These are phyloP conservation scores for Chrysopa pallens DNA, from an alignment of 1,140 invertebrate genomes.

Conservation along the genomic window DNA sequence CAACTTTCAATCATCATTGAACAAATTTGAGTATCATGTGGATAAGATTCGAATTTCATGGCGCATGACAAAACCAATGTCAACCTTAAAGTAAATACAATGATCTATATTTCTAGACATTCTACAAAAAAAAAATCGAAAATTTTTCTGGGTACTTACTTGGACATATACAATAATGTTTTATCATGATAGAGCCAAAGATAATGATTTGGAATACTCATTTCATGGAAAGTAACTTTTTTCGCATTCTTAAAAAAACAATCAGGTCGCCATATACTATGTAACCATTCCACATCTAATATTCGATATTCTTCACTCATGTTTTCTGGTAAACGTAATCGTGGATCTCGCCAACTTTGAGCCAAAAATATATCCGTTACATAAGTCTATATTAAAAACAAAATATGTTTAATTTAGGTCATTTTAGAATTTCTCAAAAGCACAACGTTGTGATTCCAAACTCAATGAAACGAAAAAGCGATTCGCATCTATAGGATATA, in stretches of 20 bases:
- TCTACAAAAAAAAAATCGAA: too few relatives aligned
- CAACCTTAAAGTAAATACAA: slow-evolving; percentile 39
- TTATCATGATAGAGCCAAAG: slow-evolving; percentile 82
- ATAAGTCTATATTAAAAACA: slow-evolving; percentile 48
- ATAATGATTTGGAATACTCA: slow-evolving; percentile 89
- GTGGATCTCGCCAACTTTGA: slow-evolving; percentile 78
- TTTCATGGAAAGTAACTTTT: slow-evolving; percentile 82
- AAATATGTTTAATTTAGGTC: too few relatives aligned
- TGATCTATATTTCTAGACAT: not conserved
- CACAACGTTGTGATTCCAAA: too few relatives aligned
- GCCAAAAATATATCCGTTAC: slow-evolving; percentile 83
- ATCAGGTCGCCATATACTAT: slow-evolving; percentile 80
- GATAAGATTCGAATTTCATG: slow-evolving; percentile 86
- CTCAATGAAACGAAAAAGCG: too few relatives aligned
- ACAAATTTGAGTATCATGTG: slow-evolving; percentile 76
- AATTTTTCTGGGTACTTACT: slow-evolving; percentile 34
- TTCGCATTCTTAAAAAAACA: slow-evolving; percentile 89
- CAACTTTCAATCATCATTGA: slow-evolving; percentile 83
- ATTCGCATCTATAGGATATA: too few relatives aligned
- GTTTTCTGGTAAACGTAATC: slow-evolving; percentile 68
- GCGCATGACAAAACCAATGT: slow-evolving; percentile 76
- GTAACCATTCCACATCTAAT: slow-evolving; percentile 75
- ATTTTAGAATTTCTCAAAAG: too few relatives aligned
- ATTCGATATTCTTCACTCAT: slow-evolving; percentile 86
- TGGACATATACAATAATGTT: slow-evolving; percentile 78